phyloP scores from a whole-genome alignment of 2,113 vertebrate species.

The Galeopterus variegatus region DNA sequence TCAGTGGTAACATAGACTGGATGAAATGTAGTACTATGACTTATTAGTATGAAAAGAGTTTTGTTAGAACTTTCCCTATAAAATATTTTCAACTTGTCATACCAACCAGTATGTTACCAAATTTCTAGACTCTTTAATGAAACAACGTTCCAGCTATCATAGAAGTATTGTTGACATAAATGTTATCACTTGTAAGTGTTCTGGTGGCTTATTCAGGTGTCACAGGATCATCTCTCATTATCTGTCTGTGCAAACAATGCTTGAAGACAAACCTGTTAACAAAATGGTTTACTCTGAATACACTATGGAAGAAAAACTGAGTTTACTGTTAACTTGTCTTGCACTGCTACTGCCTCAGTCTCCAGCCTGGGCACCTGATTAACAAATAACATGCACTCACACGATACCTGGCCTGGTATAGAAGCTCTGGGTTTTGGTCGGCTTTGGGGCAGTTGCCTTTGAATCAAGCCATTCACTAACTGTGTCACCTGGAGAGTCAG shows the following conservation, averaged over 20 bases:
- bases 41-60: not conserved
- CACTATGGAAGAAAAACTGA: not conserved
- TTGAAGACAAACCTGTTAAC: not conserved
- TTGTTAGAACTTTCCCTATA: not conserved
- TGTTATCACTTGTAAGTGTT: not conserved
- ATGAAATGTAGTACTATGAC: not conserved
- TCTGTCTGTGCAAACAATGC: not conserved
- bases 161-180: not conserved
- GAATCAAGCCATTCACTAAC: not conserved
- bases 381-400: accelerated
- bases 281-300: not conserved
- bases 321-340: not conserved
- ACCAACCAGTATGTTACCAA: not conserved
- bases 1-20: not conserved
- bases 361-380: not conserved
- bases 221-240: not conserved
- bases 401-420: not conserved
- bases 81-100: conserved; percentile 37
- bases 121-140: not conserved
- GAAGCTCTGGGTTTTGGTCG: not conserved
- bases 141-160: not conserved
- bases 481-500: not conserved
- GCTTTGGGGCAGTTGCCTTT: not conserved
- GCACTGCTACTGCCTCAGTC: not conserved
- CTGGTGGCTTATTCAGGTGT: not conserved